phyloP scores from a whole-genome alignment of 2,113 vertebrate genomes.

The Toxostoma redivivum region DNA sequence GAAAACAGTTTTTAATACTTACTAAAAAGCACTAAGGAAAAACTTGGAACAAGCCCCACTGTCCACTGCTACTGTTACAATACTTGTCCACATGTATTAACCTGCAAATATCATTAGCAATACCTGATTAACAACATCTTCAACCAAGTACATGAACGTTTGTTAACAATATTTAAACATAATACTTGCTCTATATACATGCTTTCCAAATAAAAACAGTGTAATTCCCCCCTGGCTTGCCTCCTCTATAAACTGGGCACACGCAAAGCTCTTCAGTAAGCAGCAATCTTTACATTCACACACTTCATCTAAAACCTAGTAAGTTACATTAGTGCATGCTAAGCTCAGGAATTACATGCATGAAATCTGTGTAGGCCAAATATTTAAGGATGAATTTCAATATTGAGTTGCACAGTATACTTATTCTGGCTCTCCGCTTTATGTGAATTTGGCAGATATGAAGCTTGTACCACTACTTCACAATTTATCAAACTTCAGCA shows the following conservation, averaged over 20 bases:
- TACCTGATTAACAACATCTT: not conserved
- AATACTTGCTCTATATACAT: not conserved
- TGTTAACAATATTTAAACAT: not conserved
- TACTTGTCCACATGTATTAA: not conserved
- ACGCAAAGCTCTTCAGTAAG: not conserved
- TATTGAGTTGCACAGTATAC: not conserved
- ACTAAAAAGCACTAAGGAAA: not conserved
- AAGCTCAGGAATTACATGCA: not conserved
- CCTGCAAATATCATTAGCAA: not conserved
- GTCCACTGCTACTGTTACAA: not conserved
- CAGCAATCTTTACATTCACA: not conserved
- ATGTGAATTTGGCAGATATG: not conserved
- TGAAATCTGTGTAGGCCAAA: not conserved
- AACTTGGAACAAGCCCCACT: not conserved
- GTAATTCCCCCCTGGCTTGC: not conserved
- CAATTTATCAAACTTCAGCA: not conserved
- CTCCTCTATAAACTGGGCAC: not conserved
- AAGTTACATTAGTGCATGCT: not conserved
- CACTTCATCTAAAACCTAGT: not conserved
- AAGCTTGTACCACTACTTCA: not conserved
- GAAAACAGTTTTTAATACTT: not conserved
- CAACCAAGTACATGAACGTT: not conserved
- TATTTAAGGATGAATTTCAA: not conserved
- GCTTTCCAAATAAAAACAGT: not conserved
- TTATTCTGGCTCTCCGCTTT: not conserved